Percentiles rank a stretch among this genome's conserved stretches.
Evolutionary conservation across 2,888 invertebrate genomes (phyloP).

Genomic region (Folsomia manolachei): DNA sequence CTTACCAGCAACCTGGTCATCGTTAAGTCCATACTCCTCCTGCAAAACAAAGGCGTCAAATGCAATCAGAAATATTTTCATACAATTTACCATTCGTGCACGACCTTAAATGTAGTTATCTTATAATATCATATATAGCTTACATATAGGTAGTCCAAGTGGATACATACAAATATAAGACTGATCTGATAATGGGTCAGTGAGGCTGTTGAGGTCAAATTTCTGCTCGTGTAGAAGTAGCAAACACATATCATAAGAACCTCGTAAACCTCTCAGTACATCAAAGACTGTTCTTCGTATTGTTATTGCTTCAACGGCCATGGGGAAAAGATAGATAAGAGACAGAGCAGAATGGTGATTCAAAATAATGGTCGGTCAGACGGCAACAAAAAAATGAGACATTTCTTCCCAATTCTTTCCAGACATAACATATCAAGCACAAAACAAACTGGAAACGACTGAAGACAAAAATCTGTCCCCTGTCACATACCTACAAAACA

Average conservation of each 20-base stretch:
- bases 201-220: too few species aligned
- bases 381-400: not conserved
- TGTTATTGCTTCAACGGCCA: not conserved
- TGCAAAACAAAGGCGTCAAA: conserved; percentile 58
- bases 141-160: too few species aligned
- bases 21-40: conserved; percentile 82
- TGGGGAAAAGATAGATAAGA: not conserved
- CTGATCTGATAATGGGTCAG: not conserved
- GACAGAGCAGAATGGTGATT: not conserved
- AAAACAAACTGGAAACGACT: not conserved
- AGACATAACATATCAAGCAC: too few species aligned
- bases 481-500: conserved; percentile 1
- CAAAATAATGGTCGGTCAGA: not conserved
- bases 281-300: too few species aligned
- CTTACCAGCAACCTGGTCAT: conserved; percentile 82
- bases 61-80: not conserved
- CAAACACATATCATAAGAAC: too few species aligned
- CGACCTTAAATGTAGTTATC: too few species aligned
- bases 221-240: too few species aligned
- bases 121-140: too few species aligned
- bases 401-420: not conserved
- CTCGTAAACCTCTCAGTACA: too few species aligned
- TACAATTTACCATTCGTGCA: too few species aligned
- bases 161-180: too few species aligned
- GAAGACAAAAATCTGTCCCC: conserved; percentile 9